Evolutionary conservation across 1,140 invertebrate genomes (phyloP), one percentile per base, ranked within the genome.

Genomic region (Galleria mellonella): DNA sequence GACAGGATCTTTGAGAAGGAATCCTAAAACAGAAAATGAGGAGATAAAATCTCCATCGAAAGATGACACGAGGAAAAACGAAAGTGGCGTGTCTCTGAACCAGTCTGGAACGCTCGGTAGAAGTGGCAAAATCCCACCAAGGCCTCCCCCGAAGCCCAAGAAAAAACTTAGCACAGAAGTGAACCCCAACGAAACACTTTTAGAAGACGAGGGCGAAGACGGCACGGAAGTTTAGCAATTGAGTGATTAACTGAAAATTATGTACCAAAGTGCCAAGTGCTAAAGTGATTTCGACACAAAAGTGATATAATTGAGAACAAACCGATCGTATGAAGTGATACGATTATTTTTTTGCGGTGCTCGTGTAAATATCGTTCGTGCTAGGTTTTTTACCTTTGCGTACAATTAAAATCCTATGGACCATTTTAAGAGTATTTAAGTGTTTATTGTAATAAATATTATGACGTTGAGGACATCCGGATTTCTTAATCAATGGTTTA

Each of bases 161-260:
- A 92, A 92, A 86, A 94, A 93, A 63, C 78, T 76, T 37, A 64
- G 75, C 47, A 60, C 84, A 33, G 77, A 88, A 47, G 55, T 78
- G 40, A 88, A 64, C 54, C 77, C 86, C 1, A 88, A 84, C 57
- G 90, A 89, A 51, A 92, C 93, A 17, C 72, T 94, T 32, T 94
- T 94, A 60, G 93, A 95, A 62, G 94, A 96, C 66, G 94, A 96
- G 81, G 93, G 92, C 8, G 94, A 95, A 65, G 94, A 96, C 59
- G 94, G 94, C 31, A 96, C 94, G 58, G 94, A 95, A 88, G 94
- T 96, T 86, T 94, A 85, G 76, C 47, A 53, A 42, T 32, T 41
- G 38, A 6, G 17, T 23, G 31, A 32, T 14, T 30, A 42, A 59
- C 51, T 39, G 46, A 47, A 44, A 59, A 67, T 48, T 3, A 23